These are phyloP conservation scores for Chamaea fasciata DNA, from an alignment of 2,113 vertebrate genomes.

Conservation along the genomic window DNA sequence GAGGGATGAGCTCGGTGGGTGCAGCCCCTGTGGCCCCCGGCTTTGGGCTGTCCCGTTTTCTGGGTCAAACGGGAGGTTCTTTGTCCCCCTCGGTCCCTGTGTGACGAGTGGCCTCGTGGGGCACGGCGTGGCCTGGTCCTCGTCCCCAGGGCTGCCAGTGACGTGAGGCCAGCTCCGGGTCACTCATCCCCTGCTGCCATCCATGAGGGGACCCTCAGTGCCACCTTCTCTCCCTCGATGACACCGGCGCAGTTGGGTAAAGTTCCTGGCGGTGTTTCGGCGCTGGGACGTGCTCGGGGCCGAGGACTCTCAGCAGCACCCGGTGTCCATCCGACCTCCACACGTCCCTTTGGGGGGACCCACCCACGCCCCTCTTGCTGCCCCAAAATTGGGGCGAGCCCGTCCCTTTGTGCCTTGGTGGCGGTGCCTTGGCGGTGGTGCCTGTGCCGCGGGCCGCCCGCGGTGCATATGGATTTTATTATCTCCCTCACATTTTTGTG, in stretches of 20 bases:
- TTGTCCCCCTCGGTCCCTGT: not conserved
- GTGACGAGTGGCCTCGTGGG: fast-evolving
- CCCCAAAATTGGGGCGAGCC: conserved; percentile 32
- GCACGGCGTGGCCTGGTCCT: not conserved
- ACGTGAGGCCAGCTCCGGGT: not conserved
- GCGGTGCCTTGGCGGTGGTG: not conserved
- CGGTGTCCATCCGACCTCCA: fast-evolving
- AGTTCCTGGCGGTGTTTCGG: not conserved
- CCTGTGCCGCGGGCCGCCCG: conserved; percentile 7
- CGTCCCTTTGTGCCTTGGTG: conserved; percentile 11
- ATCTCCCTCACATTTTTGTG: conserved; percentile 62
- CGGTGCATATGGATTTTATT: conserved; percentile 68
- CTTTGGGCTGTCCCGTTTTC: not conserved
- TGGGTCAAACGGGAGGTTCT: not conserved
- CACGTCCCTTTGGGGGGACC: not conserved
- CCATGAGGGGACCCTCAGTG: not conserved
- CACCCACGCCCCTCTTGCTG: fast-evolving
- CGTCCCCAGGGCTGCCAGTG: fast-evolving
- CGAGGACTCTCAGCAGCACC: fast-evolving
- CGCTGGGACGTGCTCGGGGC: fast-evolving
- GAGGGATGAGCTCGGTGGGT: not conserved
- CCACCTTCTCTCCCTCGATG: not conserved
- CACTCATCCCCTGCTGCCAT: not conserved
- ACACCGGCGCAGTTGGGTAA: not conserved
- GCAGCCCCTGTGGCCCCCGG: fast-evolving